Percentiles rank a stretch among this genome's conserved stretches.
Conservation (phyloP, 2,797 vertebrate genomes). For the Phyllotis vaccarum region DNA sequence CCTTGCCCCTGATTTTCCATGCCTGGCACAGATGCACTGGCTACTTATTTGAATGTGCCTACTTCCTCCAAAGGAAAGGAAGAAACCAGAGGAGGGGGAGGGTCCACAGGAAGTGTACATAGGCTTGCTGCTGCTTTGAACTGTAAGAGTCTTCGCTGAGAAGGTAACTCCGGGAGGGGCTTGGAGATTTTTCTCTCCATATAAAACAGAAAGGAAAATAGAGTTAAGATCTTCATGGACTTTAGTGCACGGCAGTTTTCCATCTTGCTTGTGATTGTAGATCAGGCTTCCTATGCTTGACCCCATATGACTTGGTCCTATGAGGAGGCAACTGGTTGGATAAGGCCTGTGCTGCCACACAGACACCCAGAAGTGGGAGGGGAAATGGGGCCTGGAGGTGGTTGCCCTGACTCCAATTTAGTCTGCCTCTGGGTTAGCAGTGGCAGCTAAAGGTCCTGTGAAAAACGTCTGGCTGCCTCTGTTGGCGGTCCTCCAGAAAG, state of each 20-base stretch:
- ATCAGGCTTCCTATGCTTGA: conserved; percentile 86
- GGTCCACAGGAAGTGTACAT: neutral
- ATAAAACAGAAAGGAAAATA: neutral
- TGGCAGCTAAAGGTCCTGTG: conserved; percentile 88
- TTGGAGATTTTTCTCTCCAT: neutral
- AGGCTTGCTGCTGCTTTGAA: neutral
- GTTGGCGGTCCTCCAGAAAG: conserved; percentile 88
- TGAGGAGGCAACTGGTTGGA: conserved; percentile 83
- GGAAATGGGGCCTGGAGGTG: conserved; percentile 57
- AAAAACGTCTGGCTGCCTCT: conserved; percentile 85
- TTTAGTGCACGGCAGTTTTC: conserved; percentile 73
- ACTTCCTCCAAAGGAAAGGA: neutral
- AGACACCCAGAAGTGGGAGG: conserved; percentile 57
- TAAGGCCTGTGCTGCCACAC: conserved; percentile 42
- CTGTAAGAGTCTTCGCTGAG: neutral
- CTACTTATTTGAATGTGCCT: conserved; percentile 7
- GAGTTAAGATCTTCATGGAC: neutral
- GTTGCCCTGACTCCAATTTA: conserved; percentile 58
- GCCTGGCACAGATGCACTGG: neutral
- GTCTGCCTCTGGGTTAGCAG: conserved; percentile 83
- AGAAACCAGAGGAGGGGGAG: neutral
- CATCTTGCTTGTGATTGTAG: conserved; percentile 59
- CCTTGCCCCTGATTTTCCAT: conserved; percentile 29
- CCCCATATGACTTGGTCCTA: conserved; percentile 79
- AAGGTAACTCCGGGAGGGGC: neutral